Percentiles rank a stretch among this genome's conserved stretches.
These are phyloP conservation scores for Meteorus cinctellus DNA, from an alignment of 2,888 invertebrate genomes.

Conservation along the genomic window DNA sequence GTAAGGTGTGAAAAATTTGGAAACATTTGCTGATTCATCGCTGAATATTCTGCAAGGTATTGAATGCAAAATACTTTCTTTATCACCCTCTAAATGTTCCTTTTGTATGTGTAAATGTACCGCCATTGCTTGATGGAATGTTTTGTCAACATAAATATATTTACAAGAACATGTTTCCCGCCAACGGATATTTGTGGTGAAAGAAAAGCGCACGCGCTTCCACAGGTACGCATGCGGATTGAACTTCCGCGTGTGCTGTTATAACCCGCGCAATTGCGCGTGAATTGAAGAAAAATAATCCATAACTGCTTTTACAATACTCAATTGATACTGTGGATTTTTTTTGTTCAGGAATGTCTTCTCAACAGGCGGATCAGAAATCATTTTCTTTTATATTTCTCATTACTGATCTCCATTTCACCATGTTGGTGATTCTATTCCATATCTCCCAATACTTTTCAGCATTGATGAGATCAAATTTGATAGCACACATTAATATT, in stretches of 20 bases:
- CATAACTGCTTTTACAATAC: not conserved
- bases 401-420: too few relatives aligned
- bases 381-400: too few relatives aligned
- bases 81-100: constrained; percentile 67
- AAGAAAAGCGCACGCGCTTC: not conserved
- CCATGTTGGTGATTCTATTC: too few relatives aligned
- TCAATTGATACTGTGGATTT: not conserved
- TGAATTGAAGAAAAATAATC: not conserved
- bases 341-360: too few relatives aligned
- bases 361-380: too few relatives aligned
- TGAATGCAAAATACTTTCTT: constrained; percentile 77
- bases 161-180: constrained; percentile 9
- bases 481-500: too few relatives aligned
- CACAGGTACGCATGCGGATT: not conserved
- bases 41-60: constrained; percentile 83
- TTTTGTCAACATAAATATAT: not conserved
- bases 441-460: too few relatives aligned
- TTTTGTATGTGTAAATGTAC: constrained; percentile 78
- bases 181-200: not conserved
- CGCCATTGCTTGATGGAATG: constrained; percentile 48
- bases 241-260: not conserved
- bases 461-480: too few relatives aligned
- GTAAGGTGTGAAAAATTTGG: constrained; percentile 80
- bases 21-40: constrained; percentile 81
- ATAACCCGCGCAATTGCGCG: not conserved